A percentile compares a stretch with the other conserved stretches of the same genome.
Conservation (phyloP, 2,888 invertebrate species). For the Penaeus monodon region DNA sequence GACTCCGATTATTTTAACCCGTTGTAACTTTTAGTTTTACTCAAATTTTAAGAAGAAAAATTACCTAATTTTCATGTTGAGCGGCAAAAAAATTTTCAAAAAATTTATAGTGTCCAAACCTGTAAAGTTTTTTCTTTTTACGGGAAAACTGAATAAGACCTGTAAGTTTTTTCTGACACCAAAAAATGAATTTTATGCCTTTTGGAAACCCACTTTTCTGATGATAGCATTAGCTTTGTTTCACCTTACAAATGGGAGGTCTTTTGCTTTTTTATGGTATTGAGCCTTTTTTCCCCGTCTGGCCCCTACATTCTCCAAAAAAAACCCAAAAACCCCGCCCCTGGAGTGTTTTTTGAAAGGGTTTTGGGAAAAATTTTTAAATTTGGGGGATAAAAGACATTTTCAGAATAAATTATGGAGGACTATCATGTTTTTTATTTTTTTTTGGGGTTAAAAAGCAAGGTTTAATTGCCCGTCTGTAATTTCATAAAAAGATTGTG, state of each 20-base stretch:
- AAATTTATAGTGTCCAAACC: slow-evolving; percentile 12
- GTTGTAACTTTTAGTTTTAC: slow-evolving; percentile 8
- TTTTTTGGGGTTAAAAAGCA: too few relatives aligned
- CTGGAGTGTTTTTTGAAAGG: too few relatives aligned
- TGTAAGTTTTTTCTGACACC: slow-evolving; percentile 51
- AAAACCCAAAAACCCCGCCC: too few relatives aligned
- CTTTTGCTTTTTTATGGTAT: slow-evolving; percentile 27
- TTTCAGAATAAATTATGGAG: too few relatives aligned
- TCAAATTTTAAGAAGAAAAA: not conserved
- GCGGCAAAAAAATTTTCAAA: slow-evolving; percentile 9
- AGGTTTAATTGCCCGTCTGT: too few relatives aligned
- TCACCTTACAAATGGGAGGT: slow-evolving; percentile 3
- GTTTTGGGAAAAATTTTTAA: too few relatives aligned
- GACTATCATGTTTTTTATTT: too few relatives aligned
- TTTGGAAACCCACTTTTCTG: slow-evolving; percentile 22
- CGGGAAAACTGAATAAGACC: slow-evolving; percentile 58
- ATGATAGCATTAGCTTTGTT: slow-evolving; percentile 34
- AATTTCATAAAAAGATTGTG: too few relatives aligned
- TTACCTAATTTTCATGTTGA: slow-evolving; percentile 24
- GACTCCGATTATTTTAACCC: slow-evolving; percentile 23
- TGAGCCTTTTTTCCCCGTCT: slow-evolving; percentile 17
- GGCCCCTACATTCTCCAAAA: slow-evolving; percentile 11
- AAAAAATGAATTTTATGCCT: slow-evolving; percentile 20
- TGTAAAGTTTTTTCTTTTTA: slow-evolving; percentile 49
- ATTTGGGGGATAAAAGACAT: not conserved